A percentile compares a stretch with the other conserved stretches of the same genome.
These are phyloP conservation scores for Rhadina sibilatrix DNA, from an alignment of 2,113 vertebrate species.

Conservation along the genomic window DNA sequence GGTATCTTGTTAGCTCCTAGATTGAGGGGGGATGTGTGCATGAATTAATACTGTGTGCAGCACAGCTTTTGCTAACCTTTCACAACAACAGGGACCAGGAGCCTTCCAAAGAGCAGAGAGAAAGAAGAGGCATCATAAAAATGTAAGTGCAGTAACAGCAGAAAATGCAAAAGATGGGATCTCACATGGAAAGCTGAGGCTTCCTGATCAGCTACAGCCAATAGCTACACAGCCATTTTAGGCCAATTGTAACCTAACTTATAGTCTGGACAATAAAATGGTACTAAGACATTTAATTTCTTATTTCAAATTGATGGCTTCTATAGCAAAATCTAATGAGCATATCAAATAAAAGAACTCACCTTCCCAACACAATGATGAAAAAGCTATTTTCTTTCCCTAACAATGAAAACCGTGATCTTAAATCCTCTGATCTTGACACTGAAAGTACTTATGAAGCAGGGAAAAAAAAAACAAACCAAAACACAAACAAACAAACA, in stretches of 20 bases:
- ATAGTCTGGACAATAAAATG: neutral
- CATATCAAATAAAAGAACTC: neutral
- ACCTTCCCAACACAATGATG: neutral
- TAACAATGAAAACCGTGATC: neutral
- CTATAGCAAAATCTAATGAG: neutral
- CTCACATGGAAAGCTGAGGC: fast-evolving
- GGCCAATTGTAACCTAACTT: neutral
- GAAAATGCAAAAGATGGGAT: neutral
- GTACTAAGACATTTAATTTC: neutral
- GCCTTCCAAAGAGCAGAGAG: neutral
- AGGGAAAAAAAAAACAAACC: neutral
- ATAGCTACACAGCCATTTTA: neutral
- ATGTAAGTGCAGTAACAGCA: neutral
- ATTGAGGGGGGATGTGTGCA: neutral
- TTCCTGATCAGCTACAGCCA: neutral
- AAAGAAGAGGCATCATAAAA: neutral
- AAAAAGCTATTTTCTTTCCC: neutral
- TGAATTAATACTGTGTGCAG: fast-evolving
- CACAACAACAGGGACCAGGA: neutral
- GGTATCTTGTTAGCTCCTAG: neutral
- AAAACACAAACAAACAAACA: neutral
- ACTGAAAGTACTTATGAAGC: neutral
- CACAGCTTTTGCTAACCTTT: neutral
- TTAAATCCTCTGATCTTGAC: neutral
- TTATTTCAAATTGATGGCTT: neutral